These are phyloP conservation scores for Cosmia pyralina DNA, from an alignment of 2,888 invertebrate species.

Conservation along the genomic window DNA sequence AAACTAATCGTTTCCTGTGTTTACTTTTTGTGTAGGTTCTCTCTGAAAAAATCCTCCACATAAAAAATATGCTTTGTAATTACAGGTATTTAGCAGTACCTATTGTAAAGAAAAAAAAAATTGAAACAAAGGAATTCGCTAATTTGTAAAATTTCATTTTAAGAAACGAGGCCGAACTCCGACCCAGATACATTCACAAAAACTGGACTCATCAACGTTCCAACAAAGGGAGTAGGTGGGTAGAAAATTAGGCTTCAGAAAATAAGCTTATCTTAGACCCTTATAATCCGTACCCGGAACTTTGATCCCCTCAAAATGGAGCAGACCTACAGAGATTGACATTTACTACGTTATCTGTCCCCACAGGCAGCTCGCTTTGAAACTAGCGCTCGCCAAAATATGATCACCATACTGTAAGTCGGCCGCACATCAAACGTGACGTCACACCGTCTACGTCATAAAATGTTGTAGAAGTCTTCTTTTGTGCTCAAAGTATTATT, in stretches of 20 bases:
- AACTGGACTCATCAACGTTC: slow-evolving; percentile 74
- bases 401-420: slow-evolving; percentile 66
- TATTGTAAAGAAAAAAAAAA: slow-evolving; percentile 36
- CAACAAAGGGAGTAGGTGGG: slow-evolving; percentile 79
- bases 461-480: slow-evolving; percentile 66
- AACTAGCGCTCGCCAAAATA: slow-evolving; percentile 75
- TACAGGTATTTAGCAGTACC: slow-evolving; percentile 25
- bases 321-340: slow-evolving; percentile 86
- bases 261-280: slow-evolving; percentile 89
- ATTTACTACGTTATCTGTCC: slow-evolving; percentile 86
- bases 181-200: slow-evolving; percentile 66
- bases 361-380: slow-evolving; percentile 80
- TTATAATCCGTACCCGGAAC: slow-evolving; percentile 88
- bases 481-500: slow-evolving; percentile 61
- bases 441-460: slow-evolving; percentile 65
- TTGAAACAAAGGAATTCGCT: slow-evolving; percentile 37
- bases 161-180: slow-evolving; percentile 49
- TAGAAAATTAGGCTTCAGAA: slow-evolving; percentile 86
- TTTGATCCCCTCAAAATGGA: slow-evolving; percentile 87
- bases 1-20: neutral
- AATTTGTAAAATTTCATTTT: slow-evolving; percentile 55
- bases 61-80: slow-evolving; percentile 27
- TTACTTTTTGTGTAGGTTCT: neutral
- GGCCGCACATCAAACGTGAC: slow-evolving; percentile 68
- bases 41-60: neutral